A percentile compares a stretch with the other conserved stretches of the same genome.
These are phyloP conservation scores for Psammodynastes pulverulentus DNA, from an alignment of 2,113 vertebrate genomes.

Conservation along the genomic window DNA sequence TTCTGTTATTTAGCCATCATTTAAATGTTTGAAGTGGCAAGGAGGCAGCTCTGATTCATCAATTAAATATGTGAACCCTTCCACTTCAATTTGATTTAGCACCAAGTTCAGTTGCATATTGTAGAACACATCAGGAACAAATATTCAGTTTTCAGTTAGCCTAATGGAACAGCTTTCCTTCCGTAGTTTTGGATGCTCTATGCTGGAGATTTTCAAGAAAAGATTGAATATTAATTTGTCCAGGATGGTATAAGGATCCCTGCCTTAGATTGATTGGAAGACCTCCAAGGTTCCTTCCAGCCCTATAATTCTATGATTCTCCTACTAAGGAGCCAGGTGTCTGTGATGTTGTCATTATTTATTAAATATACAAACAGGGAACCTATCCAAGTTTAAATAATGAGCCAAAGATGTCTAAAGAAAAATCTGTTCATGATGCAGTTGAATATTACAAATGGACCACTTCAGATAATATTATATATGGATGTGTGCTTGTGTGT, in stretches of 20 bases:
- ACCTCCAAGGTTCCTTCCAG: background rate
- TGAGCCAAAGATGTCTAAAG: background rate
- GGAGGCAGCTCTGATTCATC: background rate
- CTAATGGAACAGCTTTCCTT: background rate
- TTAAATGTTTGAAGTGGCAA: background rate
- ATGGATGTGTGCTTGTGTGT: background rate
- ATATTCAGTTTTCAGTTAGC: background rate
- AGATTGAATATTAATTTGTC: background rate
- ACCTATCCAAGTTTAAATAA: background rate
- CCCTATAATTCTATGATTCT: background rate
- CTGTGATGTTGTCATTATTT: background rate
- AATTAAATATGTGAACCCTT: background rate
- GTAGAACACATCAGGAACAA: background rate
- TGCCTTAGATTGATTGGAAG: background rate
- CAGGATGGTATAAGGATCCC: background rate
- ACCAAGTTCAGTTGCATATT: background rate
- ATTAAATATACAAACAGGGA: background rate
- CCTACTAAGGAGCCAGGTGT: background rate
- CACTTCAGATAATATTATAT: background rate
- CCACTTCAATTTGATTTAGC: background rate
- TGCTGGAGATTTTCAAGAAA: background rate
- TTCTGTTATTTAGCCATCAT: background rate
- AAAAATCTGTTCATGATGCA: background rate
- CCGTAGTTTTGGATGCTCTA: background rate
- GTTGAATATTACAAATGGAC: background rate